Base-by-base conservation (phyloP, 2,797 vertebrate species). In the Sitta carolinensis region DNA sequence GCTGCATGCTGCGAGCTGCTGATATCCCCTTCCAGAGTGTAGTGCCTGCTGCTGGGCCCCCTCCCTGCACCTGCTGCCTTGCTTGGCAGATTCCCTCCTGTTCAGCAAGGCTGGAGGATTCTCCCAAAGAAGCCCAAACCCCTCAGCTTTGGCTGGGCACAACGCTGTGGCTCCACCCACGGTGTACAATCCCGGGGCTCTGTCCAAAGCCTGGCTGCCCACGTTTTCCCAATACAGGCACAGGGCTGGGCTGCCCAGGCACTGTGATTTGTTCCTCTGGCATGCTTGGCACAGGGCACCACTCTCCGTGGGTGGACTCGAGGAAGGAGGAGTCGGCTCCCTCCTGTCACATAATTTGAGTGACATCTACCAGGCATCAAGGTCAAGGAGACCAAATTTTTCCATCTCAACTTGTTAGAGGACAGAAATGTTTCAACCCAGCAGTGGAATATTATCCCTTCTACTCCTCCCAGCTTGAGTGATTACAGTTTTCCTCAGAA, bases 341-440 rank as follows among this genome's bases (percentile, higher is more conserved):
- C 1, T 7, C 63, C 88, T 75, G 58, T 45, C n/a, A 11, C 36
- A 7, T 48, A 66, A 17, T 82, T 94, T 58, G 59, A 87, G 74
- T 84, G 92, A 92, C 84, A 95, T 59, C 77, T 76, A 58, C 48
- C 19, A 94, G 70, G 74, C 84, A 48, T 38, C 81, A 67, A 64
- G 89, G 89, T 87, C 84, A 93, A 93, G 40, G 52, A 94, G 55
- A 87, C 51, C 67, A 59, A 82, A 79, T 95, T 90, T 94, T 95
- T 94, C 92, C 81, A 59, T 89, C 67, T 82, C 55, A n/a, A 5
- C 43, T 79, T 76, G 69, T 80, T 86, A 78, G 38, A 90, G 61
- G 86, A 34, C 0, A 64, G 48, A 87, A 92, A 94, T 69, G 48
- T 90, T 93, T 74, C 61, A 58, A 26, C 19, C 25, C 93, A 93